These are phyloP conservation scores for Myiopsitta monachus DNA, from an alignment of 2,113 vertebrate species.

Conservation along the genomic window DNA sequence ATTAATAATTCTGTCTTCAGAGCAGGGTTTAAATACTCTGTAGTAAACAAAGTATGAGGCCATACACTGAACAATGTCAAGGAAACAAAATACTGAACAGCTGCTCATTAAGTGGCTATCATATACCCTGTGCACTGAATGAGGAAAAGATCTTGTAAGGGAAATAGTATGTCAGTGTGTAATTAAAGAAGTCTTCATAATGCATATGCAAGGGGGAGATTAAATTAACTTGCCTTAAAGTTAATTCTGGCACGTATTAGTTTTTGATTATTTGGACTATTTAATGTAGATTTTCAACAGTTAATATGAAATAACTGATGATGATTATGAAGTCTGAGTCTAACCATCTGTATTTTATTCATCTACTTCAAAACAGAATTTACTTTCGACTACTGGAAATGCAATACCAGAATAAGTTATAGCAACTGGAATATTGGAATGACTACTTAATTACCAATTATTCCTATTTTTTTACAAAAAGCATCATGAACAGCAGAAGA, in stretches of 20 bases:
- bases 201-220: not conserved
- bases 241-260: not conserved
- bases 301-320: not conserved
- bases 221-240: constrained; percentile 6
- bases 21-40: not conserved
- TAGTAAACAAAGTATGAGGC: not conserved
- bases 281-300: not conserved
- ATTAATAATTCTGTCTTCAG: not conserved
- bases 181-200: constrained; percentile 14
- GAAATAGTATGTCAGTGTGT: not conserved
- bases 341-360: not conserved
- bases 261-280: not conserved
- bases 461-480: not conserved
- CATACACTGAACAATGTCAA: not conserved
- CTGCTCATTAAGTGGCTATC: not conserved
- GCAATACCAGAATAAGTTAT: not conserved
- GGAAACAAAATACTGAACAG: constrained; percentile 9
- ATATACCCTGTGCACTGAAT: not conserved
- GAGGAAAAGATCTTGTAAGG: not conserved
- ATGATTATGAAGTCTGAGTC: not conserved
- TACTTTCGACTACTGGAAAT: not conserved
- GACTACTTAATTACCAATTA: not conserved
- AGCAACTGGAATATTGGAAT: not conserved
- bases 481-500: not conserved
- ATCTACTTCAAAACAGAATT: not conserved